A percentile compares a stretch with the other conserved stretches of the same genome.
These are phyloP conservation scores for Varanus salvator DNA, from an alignment of 2,113 vertebrate genomes.

Conservation along the genomic window DNA sequence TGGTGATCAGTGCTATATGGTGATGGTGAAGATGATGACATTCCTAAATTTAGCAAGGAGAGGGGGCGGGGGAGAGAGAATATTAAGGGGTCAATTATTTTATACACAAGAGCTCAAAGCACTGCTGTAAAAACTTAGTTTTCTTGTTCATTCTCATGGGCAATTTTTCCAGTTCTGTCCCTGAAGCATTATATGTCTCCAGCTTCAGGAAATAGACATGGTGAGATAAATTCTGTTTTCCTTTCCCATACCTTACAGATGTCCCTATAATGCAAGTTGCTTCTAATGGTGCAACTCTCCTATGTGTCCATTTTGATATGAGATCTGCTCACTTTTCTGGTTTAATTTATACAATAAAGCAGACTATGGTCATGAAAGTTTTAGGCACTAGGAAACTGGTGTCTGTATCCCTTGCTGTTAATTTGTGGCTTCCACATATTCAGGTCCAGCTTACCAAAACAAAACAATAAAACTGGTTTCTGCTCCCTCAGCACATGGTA, in stretches of 20 bases:
- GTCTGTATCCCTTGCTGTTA: neutral
- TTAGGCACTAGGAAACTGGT: neutral
- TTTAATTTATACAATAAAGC: neutral
- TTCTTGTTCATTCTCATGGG: neutral
- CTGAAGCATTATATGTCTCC: neutral
- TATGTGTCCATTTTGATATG: neutral
- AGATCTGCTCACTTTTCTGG: neutral
- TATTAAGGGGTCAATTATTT: neutral
- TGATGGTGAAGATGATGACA: too few relatives aligned
- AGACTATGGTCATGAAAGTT: neutral
- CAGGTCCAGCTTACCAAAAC: too few relatives aligned
- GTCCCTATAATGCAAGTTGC: neutral
- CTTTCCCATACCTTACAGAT: neutral
- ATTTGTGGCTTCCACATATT: neutral
- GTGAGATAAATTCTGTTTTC: neutral
- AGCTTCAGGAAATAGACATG: neutral
- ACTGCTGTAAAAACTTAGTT: neutral
- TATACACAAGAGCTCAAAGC: neutral
- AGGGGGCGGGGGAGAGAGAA: neutral
- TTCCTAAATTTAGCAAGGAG: neutral
- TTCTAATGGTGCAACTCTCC: neutral
- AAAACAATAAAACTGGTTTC: neutral
- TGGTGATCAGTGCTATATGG: too few relatives aligned
- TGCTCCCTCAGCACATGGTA: too few relatives aligned
- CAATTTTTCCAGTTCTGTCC: neutral